These are phyloP conservation scores for Platysteira castanea DNA, from an alignment of 2,113 vertebrate genomes.

Conservation along the genomic window DNA sequence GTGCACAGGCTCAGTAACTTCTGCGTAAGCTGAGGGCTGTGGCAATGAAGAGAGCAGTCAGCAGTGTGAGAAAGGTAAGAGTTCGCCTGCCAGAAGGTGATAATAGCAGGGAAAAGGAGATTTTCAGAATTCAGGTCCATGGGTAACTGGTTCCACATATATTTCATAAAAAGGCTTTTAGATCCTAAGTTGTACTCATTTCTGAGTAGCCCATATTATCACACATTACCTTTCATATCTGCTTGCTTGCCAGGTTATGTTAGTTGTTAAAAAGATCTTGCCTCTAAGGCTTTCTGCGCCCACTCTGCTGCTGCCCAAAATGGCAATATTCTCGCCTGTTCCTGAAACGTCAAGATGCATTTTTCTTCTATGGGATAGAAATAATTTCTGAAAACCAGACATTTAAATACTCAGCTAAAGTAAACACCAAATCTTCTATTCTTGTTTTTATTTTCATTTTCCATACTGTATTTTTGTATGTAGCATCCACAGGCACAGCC, in stretches of 20 bases:
- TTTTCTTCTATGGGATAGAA: not conserved
- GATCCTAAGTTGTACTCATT: not conserved
- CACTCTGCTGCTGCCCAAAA: not conserved
- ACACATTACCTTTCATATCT: not conserved
- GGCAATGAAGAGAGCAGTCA: not conserved
- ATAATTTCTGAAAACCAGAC: not conserved
- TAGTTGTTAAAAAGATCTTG: not conserved
- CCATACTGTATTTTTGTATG: not conserved
- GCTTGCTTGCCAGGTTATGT: not conserved
- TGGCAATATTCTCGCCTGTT: not conserved
- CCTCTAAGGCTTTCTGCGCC: not conserved
- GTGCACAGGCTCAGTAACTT: not conserved
- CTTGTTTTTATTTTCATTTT: not conserved
- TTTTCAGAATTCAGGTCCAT: not conserved
- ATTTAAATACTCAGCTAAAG: not conserved
- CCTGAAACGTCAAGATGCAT: not conserved
- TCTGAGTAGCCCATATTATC: not conserved
- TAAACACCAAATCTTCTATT: not conserved
- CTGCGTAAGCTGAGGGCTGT: not conserved
- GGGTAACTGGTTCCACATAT: not conserved
- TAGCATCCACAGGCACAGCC: not conserved
- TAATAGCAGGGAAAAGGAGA: not conserved
- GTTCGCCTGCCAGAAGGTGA: not conserved
- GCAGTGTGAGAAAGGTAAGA: not conserved
- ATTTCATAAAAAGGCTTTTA: not conserved